A percentile compares a stretch with the other conserved stretches of the same genome.
These are phyloP conservation scores for Leptobrachium leishanense DNA, from an alignment of 2,113 vertebrate genomes.

Conservation along the genomic window DNA sequence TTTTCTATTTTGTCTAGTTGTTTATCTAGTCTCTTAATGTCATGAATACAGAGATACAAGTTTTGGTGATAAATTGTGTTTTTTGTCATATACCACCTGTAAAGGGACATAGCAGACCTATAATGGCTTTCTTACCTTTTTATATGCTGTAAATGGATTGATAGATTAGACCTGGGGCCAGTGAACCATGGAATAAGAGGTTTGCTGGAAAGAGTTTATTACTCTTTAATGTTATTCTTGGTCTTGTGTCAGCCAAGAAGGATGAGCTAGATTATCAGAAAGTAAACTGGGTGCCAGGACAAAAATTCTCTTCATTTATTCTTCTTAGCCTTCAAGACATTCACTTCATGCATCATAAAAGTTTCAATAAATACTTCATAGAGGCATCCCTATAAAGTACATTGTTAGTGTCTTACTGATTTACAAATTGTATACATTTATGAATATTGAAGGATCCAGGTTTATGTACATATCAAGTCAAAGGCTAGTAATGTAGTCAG, in stretches of 20 bases:
- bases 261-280: constrained; percentile 74
- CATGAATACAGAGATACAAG: constrained; percentile 39
- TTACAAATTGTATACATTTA: constrained; percentile 61
- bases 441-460: not conserved
- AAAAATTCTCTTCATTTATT: constrained; percentile 68
- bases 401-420: constrained; percentile 51
- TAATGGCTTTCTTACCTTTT: constrained; percentile 73
- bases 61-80: constrained; percentile 59
- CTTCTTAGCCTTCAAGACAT: constrained; percentile 61
- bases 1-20: constrained; percentile 13
- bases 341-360: constrained; percentile 57
- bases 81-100: constrained; percentile 68
- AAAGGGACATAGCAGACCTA: constrained; percentile 64
- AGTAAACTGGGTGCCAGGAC: constrained; percentile 71
- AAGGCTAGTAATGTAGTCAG: no score
- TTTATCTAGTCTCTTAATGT: constrained; percentile 59
- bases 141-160: constrained; percentile 73
- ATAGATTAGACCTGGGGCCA: constrained; percentile 71
- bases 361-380: constrained; percentile 57
- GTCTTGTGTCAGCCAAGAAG: constrained; percentile 67
- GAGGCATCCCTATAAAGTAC: constrained; percentile 59
- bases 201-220: constrained; percentile 72
- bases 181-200: constrained; percentile 68
- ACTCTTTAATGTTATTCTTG: constrained; percentile 76
- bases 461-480: no score